Evolutionary conservation across 2,797 vertebrate genomes (phyloP), one percentile per base, ranked within the genome.

Genomic region (Paguma larvata): DNA sequence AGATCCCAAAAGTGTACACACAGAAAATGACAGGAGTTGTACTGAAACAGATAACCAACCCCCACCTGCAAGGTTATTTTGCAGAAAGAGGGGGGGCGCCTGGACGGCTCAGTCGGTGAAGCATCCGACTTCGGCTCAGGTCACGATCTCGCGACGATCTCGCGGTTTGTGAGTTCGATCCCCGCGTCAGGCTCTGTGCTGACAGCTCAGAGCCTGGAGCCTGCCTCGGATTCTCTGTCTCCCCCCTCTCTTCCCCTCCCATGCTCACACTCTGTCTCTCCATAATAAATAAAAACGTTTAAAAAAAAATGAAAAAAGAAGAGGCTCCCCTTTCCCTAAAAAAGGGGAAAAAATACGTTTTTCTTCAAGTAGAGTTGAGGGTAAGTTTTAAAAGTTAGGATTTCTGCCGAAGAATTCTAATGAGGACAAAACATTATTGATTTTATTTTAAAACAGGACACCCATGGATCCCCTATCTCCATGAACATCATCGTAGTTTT

Each of bases 311-410:
- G 30, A 82, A 89, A 10, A 73, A 73, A 13, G 14, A 84, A 51
- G 9, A 38, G 44, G 5, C 1, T 4, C 3, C 82, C 34, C 0
- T 8, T 46, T 13, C 2, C 12, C 1, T 38, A 18, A 2, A n/a
- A 12, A 34, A 63, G 41, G 1, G 3, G 9, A 25, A 67, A 16
- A 21, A 51, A 4, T 38, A 46, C 32, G 6, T 82, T 67, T 73
- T 32, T 94, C n/a, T 68, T 83, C 73, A n/a, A 51, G 23, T 34
- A 19, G 53, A 59, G 30, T 44, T 85, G 63, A n/a, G 79, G 34
- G 14, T 79, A 16, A 30, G 63, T 85, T 44, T 72, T n/a, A 46
- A 65, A 63, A 65, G 56, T 8, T n/a, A 25, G 9, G 46, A 23
- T 91, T 75, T 94, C 70, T 90, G 27, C 65, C 25, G 38, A 32